Conservation (phyloP, 2,888 invertebrate species). For the Allygus modestus region DNA sequence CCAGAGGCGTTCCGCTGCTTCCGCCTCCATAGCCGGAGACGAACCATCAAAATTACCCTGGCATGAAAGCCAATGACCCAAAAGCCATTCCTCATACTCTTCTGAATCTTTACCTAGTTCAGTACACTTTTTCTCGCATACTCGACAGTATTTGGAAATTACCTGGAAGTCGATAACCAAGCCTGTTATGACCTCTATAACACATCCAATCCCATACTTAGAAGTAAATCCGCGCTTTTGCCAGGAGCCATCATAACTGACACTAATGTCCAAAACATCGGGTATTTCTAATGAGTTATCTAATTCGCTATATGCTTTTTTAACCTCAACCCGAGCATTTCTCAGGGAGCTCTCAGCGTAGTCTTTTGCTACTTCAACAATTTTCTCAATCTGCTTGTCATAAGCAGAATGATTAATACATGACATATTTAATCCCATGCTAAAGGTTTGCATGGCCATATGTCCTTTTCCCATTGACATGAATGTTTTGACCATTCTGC, state of each 20-base stretch:
- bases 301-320: slow-evolving; percentile 22
- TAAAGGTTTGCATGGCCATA: neutral
- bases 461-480: slow-evolving; percentile 33
- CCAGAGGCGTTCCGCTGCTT: too few relatives aligned
- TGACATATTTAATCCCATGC: slow-evolving; percentile 43
- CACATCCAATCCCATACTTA: slow-evolving; percentile 30
- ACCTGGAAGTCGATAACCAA: slow-evolving; percentile 30
- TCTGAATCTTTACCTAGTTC: neutral
- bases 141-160: neutral
- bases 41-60: slow-evolving; percentile 38
- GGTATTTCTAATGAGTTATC: neutral
- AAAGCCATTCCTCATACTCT: too few relatives aligned
- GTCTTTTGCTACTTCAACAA: slow-evolving; percentile 29
- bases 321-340: slow-evolving; percentile 25
- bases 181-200: slow-evolving; percentile 29
- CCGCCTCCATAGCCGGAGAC: slow-evolving; percentile 28
- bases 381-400: slow-evolving; percentile 17
- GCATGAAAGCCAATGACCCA: slow-evolving; percentile 27
- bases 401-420: slow-evolving; percentile 20
- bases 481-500: slow-evolving; percentile 37
- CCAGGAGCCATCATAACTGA: slow-evolving; percentile 44
- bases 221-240: slow-evolving; percentile 45
- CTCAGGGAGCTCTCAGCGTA: neutral
- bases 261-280: neutral
- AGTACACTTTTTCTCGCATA: neutral